phyloP scores from a whole-genome alignment of 2,888 invertebrate species.

The Nemotelus nigrinus region DNA sequence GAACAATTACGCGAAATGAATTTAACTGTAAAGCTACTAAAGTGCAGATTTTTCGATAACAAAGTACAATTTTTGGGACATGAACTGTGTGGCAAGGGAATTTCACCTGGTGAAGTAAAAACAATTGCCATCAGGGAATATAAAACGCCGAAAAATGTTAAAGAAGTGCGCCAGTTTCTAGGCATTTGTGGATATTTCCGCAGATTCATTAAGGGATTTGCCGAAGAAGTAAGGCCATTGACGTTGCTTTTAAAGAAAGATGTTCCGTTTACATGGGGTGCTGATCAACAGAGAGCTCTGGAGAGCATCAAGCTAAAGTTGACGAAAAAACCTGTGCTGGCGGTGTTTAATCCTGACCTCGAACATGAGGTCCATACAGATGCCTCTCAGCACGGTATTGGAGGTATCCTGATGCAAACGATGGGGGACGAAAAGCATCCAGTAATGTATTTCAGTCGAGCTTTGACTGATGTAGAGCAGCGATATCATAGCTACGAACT shows the following conservation, averaged over 20 bases:
- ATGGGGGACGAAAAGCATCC: not conserved
- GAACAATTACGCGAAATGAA: constrained; percentile 49
- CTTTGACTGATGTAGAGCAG: not conserved
- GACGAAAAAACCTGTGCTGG: not conserved
- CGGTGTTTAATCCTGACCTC: not conserved
- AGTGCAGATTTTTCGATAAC: constrained; percentile 50
- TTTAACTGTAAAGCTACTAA: constrained; percentile 56
- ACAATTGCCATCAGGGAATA: constrained; percentile 50
- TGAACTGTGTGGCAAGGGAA: not conserved
- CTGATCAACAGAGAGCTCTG: constrained; percentile 13
- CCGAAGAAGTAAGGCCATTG: constrained; percentile 53
- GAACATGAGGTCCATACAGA: constrained; percentile 2
- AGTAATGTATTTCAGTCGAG: constrained; percentile 15
- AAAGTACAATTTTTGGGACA: constrained; percentile 23
- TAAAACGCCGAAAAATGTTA: constrained; percentile 48
- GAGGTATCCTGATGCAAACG: constrained; percentile 13
- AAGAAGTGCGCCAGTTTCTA: constrained; percentile 54
- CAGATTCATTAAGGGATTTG: constrained; percentile 55
- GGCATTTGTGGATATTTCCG: constrained; percentile 57
- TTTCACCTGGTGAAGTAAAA: constrained; percentile 8
- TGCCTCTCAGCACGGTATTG: not conserved
- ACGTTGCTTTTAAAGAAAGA: constrained; percentile 52
- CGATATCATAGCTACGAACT: constrained; percentile 15
- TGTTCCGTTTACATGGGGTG: constrained; percentile 50
- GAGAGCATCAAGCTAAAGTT: not conserved